A percentile compares a stretch with the other conserved stretches of the same genome.
Conservation (phyloP, 2,888 invertebrate genomes). For the Ichneumoninae sp. region DNA sequence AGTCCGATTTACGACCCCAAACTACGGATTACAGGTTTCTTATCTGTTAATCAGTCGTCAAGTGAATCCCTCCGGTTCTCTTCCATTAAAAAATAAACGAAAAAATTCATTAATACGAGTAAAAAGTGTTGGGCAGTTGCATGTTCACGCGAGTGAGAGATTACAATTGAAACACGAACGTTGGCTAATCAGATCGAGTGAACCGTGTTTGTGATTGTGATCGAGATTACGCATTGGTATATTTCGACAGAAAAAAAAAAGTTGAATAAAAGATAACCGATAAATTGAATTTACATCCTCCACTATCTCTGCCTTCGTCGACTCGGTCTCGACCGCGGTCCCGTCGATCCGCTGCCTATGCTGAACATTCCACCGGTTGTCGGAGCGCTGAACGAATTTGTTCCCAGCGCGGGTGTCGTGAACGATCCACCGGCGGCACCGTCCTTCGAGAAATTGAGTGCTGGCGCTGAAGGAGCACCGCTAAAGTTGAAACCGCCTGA, state of each 20-base stretch:
- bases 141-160: constrained; percentile 22
- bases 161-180: constrained; percentile 29
- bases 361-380: constrained; percentile 83
- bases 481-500: constrained; percentile 80
- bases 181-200: constrained; percentile 17
- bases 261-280: constrained; percentile 12
- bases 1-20: constrained; percentile 12
- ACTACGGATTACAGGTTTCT: constrained; percentile 37
- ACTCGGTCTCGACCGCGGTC: constrained; percentile 82
- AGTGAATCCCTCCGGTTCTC: neutral
- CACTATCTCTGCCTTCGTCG: constrained; percentile 83
- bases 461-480: constrained; percentile 75
- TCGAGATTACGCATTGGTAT: constrained; percentile 21
- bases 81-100: constrained; percentile 13
- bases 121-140: constrained; percentile 51
- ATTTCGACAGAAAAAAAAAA: constrained; percentile 27
- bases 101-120: constrained; percentile 11
- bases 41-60: constrained; percentile 47
- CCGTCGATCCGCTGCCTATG: constrained; percentile 84
- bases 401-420: constrained; percentile 71
- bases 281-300: constrained; percentile 79
- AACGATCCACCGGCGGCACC: constrained; percentile 71
- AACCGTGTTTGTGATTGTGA: constrained; percentile 29
- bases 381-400: constrained; percentile 65
- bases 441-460: constrained; percentile 75